Conservation (phyloP, 2,113 vertebrate species). For the Larimichthys crocea region DNA sequence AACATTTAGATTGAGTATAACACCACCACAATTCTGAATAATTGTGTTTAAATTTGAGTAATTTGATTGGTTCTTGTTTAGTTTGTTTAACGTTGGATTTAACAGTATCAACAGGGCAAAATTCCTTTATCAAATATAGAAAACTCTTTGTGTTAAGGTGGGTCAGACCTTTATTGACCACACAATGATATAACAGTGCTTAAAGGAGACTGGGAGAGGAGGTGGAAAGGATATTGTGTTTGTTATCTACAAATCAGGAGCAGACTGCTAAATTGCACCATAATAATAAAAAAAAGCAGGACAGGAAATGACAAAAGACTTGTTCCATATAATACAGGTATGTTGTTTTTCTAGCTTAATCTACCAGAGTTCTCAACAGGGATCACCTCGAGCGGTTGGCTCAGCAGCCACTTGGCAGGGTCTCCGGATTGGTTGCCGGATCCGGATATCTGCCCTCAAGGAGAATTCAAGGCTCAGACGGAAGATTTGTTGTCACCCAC, state of each 20-base stretch:
- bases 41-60: neutral
- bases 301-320: neutral
- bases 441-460: neutral
- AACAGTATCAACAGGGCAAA: neutral
- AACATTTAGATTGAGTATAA: neutral
- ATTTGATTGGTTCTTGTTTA: neutral
- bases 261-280: neutral
- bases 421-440: neutral
- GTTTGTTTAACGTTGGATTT: neutral
- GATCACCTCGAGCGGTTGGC: neutral
- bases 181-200: neutral
- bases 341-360: neutral
- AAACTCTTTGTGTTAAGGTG: neutral
- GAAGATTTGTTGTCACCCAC: neutral
- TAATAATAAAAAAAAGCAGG: neutral
- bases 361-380: neutral
- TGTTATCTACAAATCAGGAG: conserved; percentile 8
- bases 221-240: conserved; percentile 20
- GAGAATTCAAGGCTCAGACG: conserved; percentile 3
- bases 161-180: neutral
- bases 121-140: neutral
- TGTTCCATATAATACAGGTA: neutral
- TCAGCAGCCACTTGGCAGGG: conserved; percentile 7
- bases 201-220: neutral
- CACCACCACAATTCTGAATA: neutral